phyloP scores from a whole-genome alignment of 2,113 vertebrate genomes.

The Salvelinus alpinus region DNA sequence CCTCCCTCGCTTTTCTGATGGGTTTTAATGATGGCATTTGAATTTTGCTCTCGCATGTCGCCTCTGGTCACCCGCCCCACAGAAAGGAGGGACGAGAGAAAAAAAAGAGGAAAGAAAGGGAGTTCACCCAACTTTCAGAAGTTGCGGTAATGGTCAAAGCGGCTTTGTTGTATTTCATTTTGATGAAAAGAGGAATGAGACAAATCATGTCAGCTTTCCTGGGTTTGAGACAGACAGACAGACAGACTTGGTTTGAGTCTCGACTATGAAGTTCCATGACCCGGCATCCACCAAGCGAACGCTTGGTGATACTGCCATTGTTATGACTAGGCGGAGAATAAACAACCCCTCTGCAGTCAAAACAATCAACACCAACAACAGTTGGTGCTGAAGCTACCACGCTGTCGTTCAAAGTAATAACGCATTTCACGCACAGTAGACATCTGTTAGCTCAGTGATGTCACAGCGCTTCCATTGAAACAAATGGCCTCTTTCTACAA shows the following conservation, averaged over 20 bases:
- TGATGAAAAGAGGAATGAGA: constrained; percentile 30
- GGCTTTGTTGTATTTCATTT: constrained; percentile 39
- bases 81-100: constrained; percentile 2
- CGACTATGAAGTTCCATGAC: constrained; percentile 1
- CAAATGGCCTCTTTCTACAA: neutral
- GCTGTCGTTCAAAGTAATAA: constrained; percentile 21
- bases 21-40: constrained; percentile 70
- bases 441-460: too few species aligned
- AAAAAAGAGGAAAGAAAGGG: too few species aligned
- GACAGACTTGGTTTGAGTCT: neutral
- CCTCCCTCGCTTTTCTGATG: constrained; percentile 28
- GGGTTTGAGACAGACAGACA: neutral
- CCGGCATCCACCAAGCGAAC: neutral
- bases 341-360: constrained; percentile 46
- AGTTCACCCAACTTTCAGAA: constrained; percentile 25
- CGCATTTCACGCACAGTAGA: neutral
- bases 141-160: constrained; percentile 29
- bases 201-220: neutral
- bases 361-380: constrained; percentile 49
- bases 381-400: constrained; percentile 1
- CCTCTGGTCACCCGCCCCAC: constrained; percentile 30
- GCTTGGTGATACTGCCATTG: constrained; percentile 9
- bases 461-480: neutral
- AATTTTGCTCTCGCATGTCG: constrained; percentile 52
- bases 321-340: constrained; percentile 39